Conservation (phyloP, 2,797 vertebrate species). For the Vultur gryphus region DNA sequence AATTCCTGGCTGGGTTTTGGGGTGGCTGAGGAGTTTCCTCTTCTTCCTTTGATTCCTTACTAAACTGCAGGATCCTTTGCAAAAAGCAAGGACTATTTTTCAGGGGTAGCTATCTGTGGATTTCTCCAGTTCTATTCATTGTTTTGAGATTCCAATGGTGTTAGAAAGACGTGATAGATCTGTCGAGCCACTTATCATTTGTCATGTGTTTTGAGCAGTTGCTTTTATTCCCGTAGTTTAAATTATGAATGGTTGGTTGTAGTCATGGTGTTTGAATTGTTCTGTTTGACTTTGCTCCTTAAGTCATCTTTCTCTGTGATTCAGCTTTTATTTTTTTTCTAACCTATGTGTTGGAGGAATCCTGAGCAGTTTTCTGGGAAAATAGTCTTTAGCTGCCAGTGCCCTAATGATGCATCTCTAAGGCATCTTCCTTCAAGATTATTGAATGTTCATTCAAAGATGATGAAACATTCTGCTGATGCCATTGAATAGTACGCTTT, state of each 20-base stretch:
- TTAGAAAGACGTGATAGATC: neutral
- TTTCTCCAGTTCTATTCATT: neutral
- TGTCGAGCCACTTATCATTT: neutral
- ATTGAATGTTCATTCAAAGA: neutral
- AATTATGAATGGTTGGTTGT: neutral
- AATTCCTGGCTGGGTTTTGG: neutral
- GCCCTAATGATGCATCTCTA: neutral
- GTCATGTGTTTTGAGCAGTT: neutral
- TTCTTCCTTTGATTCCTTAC: neutral
- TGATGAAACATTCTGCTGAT: neutral
- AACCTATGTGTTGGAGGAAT: conserved; percentile 1
- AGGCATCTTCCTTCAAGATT: neutral
- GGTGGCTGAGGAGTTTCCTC: neutral
- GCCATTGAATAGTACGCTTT: neutral
- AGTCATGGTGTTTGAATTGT: neutral
- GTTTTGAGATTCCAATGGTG: neutral
- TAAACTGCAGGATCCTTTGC: neutral
- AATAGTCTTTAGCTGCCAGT: neutral
- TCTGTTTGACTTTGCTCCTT: neutral
- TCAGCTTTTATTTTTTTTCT: neutral
- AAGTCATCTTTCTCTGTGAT: neutral
- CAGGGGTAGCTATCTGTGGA: neutral
- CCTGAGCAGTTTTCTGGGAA: conserved; percentile 35
- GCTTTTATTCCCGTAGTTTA: neutral
- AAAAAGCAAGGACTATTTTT: neutral